Evolutionary conservation across 2,888 invertebrate species (phyloP), one percentile per base, ranked within the genome.

Genomic region (Pinctada fucata): DNA sequence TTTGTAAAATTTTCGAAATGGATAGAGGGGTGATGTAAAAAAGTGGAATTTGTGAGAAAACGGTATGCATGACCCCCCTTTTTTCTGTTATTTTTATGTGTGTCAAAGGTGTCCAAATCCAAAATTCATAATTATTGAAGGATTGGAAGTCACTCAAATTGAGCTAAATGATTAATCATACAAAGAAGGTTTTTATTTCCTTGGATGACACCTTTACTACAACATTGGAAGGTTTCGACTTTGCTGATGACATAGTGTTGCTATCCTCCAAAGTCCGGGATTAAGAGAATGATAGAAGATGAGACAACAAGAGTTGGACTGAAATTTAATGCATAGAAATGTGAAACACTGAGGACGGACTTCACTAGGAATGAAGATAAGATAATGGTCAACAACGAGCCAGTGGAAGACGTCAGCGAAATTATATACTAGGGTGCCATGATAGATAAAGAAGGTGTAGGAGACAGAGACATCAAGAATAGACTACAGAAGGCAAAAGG

Each of bases 401-500:
- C 58, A 10, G 58, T 52, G 10, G 58, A 52, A 10, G 58, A 52
- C 10, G 58, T 52, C 6, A 52, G 10, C 10, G 58, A 52, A 52
- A 8, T 52, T 10, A 8, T 10, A 52, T 52, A 52, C 58, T 52
- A 52, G 5, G 58, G 58, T 52, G 58, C 58, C 6, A 52, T 52
- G 10, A 10, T 10, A 52, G 66, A 10, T 5, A 66, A 66, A n/a
- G 66, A 66, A 66, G 66, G 66, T 5, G 66, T 5, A n/a, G 66
- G 66, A n/a, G 16, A n/a, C 66, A 66, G n/a, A 16, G 66, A 66
- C 31, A 66, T 66, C 5, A 66, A 66, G 66, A 66, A 66, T 16
- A 66, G 31, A 16, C 16, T 66, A 66, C 66, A 66, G 66, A 16
- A 10, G 31, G 66, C 66, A 58, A n/a, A n/a, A 16, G 66, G 66